Conservation (phyloP, 2,113 vertebrate species). For the Sapayoa aenigma region DNA sequence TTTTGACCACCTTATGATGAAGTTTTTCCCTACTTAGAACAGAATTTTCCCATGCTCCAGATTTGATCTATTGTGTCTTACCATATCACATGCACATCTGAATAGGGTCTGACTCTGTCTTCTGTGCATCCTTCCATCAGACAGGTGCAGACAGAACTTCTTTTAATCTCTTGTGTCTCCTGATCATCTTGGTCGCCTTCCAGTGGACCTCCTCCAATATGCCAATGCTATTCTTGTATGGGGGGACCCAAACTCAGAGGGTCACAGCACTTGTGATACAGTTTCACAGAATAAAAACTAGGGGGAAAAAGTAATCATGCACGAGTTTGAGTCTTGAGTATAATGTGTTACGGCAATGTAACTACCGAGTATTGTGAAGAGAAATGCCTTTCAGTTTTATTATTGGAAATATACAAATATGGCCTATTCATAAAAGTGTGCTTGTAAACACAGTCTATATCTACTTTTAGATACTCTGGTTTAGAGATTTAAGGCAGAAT, state of each 20-base stretch:
- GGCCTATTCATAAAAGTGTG: background rate
- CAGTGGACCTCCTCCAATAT: background rate
- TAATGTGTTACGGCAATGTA: background rate
- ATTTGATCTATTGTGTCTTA: background rate
- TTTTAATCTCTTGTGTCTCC: background rate
- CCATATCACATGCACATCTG: background rate
- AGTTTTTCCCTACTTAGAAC: background rate
- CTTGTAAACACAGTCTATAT: background rate
- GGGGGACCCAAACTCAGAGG: accelerated
- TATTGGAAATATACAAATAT: background rate
- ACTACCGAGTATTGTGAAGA: background rate
- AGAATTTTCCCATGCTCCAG: background rate
- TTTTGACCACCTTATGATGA: background rate
- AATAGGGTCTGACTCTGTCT: background rate
- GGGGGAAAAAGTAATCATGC: background rate
- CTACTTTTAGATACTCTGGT: background rate
- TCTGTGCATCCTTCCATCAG: background rate
- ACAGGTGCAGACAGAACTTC: background rate
- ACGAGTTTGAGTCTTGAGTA: background rate
- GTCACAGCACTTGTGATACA: background rate
- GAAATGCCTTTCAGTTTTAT: background rate
- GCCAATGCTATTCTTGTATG: background rate
- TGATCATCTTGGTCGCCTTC: background rate
- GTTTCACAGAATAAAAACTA: background rate
- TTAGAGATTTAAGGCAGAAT: background rate